Base-by-base conservation (phyloP, 1,140 invertebrate species). In the Dendroctonus valens region DNA sequence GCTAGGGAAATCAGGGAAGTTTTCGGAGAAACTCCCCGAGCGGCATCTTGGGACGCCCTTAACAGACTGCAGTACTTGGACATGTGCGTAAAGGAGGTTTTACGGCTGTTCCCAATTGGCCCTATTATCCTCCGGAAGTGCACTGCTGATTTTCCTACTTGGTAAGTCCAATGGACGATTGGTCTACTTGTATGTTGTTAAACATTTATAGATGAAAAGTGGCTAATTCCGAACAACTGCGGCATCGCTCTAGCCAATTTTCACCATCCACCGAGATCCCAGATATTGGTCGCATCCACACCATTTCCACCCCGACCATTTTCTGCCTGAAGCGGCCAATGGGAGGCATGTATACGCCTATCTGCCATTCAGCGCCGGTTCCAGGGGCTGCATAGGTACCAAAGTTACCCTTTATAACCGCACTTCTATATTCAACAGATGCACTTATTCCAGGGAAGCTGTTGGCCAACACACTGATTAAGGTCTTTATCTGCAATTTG, bases 291-390 rank as follows among this genome's bases (percentile, higher is more conserved):
- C 85, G 40, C 83, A 93, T 61, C 91, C 92, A 0, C 83, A 89
- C 44, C 78, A 79, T 52, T 94, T 91, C 75, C 84, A 92, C 76
- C 92, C 92, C 0, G 89, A 93, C 58, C 81, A 90, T 72, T 94
- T 93, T 77, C 75, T 87, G 15, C 83, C 86, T 6, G 83, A 86
- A 69, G 86, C 87, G 72, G 79, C 78, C 38, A 75, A 76, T 44
- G 81, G 83, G 38, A 79, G 87, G 59, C 82, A 88, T 74, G 84
- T 85, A 0, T 89, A 83, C 71, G 81, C 86, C 2, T 92, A 88
- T 71, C 83, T 91, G 26, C 89, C 90, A 7, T 92, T 92, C 75
- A 90, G 88, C 71, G 89, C 87, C 48, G 90, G 90, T 5, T 84
- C 86, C 1, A 81, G 90, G 67, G 91, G 91, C 73, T 92, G 89